Percentiles rank a stretch among this genome's conserved stretches.
Evolutionary conservation across 2,113 vertebrate genomes (phyloP).

Genomic region (Etia nguti): DNA sequence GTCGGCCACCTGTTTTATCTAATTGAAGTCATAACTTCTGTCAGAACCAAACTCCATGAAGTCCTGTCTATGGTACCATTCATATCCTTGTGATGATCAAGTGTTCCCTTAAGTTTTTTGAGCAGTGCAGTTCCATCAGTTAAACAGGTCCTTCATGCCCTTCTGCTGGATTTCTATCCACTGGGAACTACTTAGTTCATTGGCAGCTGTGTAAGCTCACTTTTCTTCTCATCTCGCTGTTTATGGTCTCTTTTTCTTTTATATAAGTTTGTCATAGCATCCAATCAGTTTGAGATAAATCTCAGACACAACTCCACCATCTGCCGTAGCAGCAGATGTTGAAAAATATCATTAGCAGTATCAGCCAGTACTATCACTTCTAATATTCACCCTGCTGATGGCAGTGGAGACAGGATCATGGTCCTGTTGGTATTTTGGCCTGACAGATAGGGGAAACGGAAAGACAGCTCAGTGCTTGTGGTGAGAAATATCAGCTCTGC

Average conservation of each 20-base stretch:
- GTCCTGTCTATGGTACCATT: not conserved
- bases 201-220: not conserved
- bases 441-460: constrained; percentile 31
- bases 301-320: not conserved
- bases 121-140: not conserved
- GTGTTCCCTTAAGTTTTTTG: not conserved
- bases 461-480: constrained; percentile 6
- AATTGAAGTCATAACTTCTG: not conserved
- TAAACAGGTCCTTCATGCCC: not conserved
- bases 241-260: not conserved
- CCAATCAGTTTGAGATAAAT: not conserved
- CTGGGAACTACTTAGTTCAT: not conserved
- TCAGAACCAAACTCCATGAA: not conserved
- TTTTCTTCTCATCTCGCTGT: not conserved
- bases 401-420: constrained; percentile 22
- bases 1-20: not conserved
- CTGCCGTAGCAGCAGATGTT: not conserved
- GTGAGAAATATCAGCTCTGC: constrained; percentile 44
- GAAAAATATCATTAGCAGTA: constrained; percentile 29
- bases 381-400: constrained; percentile 51
- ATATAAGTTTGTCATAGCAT: not conserved
- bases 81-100: not conserved
- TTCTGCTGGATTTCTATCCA: not conserved
- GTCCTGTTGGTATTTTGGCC: constrained; percentile 46
- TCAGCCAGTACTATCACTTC: constrained; percentile 17